Evolutionary conservation across 2,113 vertebrate genomes (phyloP), one percentile per base, ranked within the genome.

Genomic region (Calypte anna): DNA sequence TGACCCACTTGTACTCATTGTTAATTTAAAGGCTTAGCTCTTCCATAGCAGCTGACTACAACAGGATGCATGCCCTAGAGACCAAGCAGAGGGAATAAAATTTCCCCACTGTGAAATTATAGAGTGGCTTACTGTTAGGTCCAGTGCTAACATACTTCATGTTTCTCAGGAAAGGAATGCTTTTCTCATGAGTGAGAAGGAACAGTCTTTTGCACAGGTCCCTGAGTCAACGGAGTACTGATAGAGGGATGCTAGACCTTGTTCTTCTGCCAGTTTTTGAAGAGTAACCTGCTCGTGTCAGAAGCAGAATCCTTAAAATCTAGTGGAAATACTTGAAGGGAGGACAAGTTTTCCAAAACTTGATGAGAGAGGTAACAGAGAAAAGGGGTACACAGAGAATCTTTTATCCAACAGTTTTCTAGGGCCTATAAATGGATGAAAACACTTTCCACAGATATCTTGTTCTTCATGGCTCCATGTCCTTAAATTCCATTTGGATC

Each of bases 141-240:
- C 24, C 11, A 28, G 14, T 24, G 30, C 4, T 58, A 40, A 16
- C 1, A 2, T 50, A 40, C 40, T 40, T 40, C 15, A 0, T 7
- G 4, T 62, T 64, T 78, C 53, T 51, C 27, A 61, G 21, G 54
- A 63, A 58, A 17, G 1, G 1, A 2, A 4, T 59, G 7, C 1
- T 30, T 63, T 79, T 36, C 64, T 66, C 8, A 4, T 2, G 1
- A 5, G 8, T 33, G 16, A 7, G 64, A 55, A 83, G 8, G 10
- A 64, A 19, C 10, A 40, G 17, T 31, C 51, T 11, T 68, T 62
- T 43, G 14, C n/a, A 55, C 13, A 80, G 16, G 12, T 77, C 13
- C 20, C 12, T 53, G 30, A n/a, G 10, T 28, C 20, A 72, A 38
- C 5, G n/a, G 8, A 10, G 14, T 53, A 10, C 10, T 38, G 14